Percentiles rank a stretch among this genome's conserved stretches.
These are phyloP conservation scores for Ariopsis seemanni DNA, from an alignment of 2,113 vertebrate species.

Conservation along the genomic window DNA sequence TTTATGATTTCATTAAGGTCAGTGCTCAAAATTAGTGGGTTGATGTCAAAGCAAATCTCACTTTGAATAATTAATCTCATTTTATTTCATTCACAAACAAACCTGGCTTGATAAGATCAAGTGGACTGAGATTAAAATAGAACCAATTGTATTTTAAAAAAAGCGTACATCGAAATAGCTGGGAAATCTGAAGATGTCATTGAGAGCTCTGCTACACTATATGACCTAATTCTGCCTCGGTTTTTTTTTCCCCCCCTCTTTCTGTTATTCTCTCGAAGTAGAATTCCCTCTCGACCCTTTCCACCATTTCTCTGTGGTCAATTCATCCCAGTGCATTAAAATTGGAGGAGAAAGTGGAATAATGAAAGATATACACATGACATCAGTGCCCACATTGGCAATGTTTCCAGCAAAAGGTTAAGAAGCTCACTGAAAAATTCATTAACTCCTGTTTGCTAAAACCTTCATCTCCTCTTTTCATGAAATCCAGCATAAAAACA, in stretches of 20 bases:
- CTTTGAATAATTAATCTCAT: neutral
- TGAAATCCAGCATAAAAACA: neutral
- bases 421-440: neutral
- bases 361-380: neutral
- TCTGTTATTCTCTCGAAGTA: neutral
- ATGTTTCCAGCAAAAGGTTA: neutral
- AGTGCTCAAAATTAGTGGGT: neutral
- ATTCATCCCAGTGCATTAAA: neutral
- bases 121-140: neutral
- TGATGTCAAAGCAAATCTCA: neutral
- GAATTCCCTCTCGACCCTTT: constrained; percentile 2
- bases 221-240: constrained; percentile 12
- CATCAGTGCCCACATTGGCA: neutral
- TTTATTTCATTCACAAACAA: neutral
- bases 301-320: constrained; percentile 8
- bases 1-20: neutral
- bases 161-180: neutral
- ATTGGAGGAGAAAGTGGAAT: neutral
- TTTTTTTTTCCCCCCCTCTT: neutral
- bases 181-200: neutral
- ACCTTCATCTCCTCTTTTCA: neutral
- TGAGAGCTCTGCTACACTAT: neutral
- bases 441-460: neutral
- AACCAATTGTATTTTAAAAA: neutral
- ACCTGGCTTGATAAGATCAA: neutral